Conservation (phyloP, 2,797 vertebrate species). For the Eutrigla gurnardus region DNA sequence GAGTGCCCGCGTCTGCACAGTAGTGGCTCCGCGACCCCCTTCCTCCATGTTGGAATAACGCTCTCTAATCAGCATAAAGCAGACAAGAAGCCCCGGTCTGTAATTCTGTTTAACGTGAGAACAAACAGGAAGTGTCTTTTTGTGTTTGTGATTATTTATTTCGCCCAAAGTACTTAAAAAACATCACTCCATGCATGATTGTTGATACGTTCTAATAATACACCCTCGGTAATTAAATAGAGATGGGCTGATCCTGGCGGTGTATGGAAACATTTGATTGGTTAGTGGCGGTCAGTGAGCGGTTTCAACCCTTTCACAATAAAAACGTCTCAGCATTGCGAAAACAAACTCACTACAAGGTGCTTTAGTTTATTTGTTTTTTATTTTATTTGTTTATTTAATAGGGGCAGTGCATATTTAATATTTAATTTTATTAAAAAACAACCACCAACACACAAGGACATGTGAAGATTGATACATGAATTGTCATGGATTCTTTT, state of each 20-base stretch:
- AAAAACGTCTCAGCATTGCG: slow-evolving; percentile 20
- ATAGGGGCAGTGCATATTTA: no score
- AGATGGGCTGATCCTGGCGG: neutral
- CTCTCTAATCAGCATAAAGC: slow-evolving; percentile 13
- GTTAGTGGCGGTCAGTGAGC: slow-evolving; percentile 16
- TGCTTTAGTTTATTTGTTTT: neutral
- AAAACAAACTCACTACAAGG: neutral
- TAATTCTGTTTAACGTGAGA: neutral
- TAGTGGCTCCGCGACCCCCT: slow-evolving; percentile 50
- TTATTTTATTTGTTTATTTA: no score
- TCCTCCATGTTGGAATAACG: slow-evolving; percentile 56
- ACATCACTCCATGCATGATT: neutral
- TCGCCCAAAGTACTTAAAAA: neutral
- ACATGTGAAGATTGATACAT: no score
- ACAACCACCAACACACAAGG: no score
- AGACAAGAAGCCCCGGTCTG: neutral
- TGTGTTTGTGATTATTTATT: neutral
- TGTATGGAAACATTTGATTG: slow-evolving; percentile 16
- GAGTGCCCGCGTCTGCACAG: slow-evolving; percentile 59
- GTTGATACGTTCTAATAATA: neutral
- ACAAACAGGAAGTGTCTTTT: slow-evolving; percentile 21
- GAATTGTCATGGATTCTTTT: no score
- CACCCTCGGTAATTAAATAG: neutral
- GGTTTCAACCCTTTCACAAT: slow-evolving; percentile 38
- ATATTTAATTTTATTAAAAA: no score